phyloP scores from a whole-genome alignment of 2,113 vertebrate species.

The Neopipo cinnamomea region DNA sequence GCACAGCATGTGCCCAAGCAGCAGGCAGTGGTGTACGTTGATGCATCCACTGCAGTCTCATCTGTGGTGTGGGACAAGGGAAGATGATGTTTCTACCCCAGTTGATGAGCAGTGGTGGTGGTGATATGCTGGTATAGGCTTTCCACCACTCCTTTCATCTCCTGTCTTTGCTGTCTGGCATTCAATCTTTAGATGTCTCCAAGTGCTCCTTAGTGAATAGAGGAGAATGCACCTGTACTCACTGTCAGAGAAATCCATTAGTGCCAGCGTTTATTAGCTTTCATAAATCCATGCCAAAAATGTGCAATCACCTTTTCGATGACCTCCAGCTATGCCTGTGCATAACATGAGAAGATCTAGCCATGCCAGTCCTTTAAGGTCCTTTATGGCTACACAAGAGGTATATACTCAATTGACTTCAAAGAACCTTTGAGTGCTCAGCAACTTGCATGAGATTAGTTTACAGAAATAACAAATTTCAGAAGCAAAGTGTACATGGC shows the following conservation, averaged over 20 bases:
- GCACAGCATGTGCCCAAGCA: not conserved
- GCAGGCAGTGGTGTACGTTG: not conserved
- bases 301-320: not conserved
- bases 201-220: not conserved
- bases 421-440: not conserved
- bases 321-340: not conserved
- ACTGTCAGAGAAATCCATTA: not conserved
- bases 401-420: not conserved
- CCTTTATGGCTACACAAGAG: not conserved
- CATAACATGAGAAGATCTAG: not conserved
- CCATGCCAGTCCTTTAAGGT: not conserved
- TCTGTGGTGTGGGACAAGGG: not conserved
- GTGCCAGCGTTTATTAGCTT: not conserved
- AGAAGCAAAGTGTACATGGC: not conserved
- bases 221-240: not conserved
- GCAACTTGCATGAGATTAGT: not conserved
- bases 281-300: not conserved
- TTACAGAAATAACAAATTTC: slow-evolving; percentile 8
- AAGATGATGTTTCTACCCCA: not conserved
- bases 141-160: not conserved
- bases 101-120: not conserved
- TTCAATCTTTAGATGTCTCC: not conserved
- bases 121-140: not conserved
- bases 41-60: not conserved
- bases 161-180: not conserved